Percentiles rank a stretch among this genome's conserved stretches.
phyloP scores from a whole-genome alignment of 2,888 invertebrate genomes.

The Xanthorhoe spadicearia region DNA sequence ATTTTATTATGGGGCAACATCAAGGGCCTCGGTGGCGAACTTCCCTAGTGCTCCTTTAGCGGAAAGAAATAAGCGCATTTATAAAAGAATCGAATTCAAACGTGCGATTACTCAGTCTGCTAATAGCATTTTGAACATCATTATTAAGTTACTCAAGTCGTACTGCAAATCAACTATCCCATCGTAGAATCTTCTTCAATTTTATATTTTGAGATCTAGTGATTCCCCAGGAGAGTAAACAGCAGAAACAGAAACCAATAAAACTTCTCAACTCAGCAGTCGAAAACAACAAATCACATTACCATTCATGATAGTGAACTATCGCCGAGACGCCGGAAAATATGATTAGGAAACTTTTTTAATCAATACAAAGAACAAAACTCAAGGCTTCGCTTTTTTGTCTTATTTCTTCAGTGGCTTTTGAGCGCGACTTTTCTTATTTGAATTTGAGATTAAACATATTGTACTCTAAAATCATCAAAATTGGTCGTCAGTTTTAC shows the following conservation, averaged over 20 bases:
- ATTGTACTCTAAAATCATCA: too few species aligned
- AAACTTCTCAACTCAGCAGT: slow-evolving; percentile 24
- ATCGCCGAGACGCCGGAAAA: slow-evolving; percentile 48
- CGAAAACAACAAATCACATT: slow-evolving; percentile 33
- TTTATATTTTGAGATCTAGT: neutral
- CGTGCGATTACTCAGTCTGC: too few species aligned
- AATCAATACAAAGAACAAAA: slow-evolving; percentile 69
- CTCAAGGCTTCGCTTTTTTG: slow-evolving; percentile 42
- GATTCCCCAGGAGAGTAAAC: neutral
- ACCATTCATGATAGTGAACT: slow-evolving; percentile 39
- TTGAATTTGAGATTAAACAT: neutral
- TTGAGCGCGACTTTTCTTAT: neutral
- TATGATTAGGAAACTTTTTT: slow-evolving; percentile 80
- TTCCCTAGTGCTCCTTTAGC: too few species aligned
- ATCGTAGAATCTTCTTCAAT: too few species aligned
- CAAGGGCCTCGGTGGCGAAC: too few species aligned
- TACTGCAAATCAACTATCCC: too few species aligned
- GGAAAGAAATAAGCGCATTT: too few species aligned
- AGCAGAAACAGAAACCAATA: slow-evolving; percentile 25
- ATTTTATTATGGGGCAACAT: too few species aligned
- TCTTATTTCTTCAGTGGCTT: slow-evolving; percentile 62
- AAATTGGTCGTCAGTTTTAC: too few species aligned
- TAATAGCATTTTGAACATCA: too few species aligned
- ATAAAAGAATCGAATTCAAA: too few species aligned
- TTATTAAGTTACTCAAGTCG: too few species aligned